Percentiles rank a stretch among this genome's conserved stretches.
These are phyloP conservation scores for Bhutanitis thaidina DNA, from an alignment of 2,888 invertebrate species.

Conservation along the genomic window DNA sequence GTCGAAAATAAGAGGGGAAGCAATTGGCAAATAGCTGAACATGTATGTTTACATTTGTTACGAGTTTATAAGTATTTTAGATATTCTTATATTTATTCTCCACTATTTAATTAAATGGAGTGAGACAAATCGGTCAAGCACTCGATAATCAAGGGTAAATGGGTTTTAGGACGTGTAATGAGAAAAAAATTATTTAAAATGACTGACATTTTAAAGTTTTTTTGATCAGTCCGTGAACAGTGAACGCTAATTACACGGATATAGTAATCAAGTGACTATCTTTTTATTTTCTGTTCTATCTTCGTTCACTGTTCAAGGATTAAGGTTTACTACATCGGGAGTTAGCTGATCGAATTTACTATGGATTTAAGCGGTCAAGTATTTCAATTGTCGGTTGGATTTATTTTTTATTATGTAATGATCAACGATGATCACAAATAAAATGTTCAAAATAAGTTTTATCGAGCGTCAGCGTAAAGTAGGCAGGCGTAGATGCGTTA, in stretches of 20 bases:
- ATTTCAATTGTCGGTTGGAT: conserved; percentile 62
- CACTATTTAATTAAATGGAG: conserved; percentile 68
- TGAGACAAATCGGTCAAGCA: conserved; percentile 46
- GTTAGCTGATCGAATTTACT: conserved; percentile 78
- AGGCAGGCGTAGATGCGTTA: conserved; percentile 65
- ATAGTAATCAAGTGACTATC: conserved; percentile 31
- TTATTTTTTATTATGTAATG: conserved; percentile 50
- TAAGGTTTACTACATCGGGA: conserved; percentile 48
- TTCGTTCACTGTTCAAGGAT: conserved; percentile 51
- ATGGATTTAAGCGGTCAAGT: conserved; percentile 74
- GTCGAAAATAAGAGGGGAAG: conserved; percentile 50
- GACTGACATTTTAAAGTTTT: conserved; percentile 61
- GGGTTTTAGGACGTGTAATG: conserved; percentile 25
- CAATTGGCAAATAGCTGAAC: conserved; percentile 60
- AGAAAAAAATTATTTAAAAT: conserved; percentile 36
- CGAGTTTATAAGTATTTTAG: conserved; percentile 83
- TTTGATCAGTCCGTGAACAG: conserved; percentile 46
- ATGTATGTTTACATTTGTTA: conserved; percentile 79
- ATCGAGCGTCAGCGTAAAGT: conserved; percentile 58
- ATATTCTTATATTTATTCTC: conserved; percentile 85
- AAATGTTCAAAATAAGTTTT: conserved; percentile 60
- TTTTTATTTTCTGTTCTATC: conserved; percentile 26
- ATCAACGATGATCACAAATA: conserved; percentile 61
- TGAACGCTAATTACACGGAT: conserved; percentile 38
- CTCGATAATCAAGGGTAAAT: conserved; percentile 38